Evolutionary conservation across 2,888 invertebrate species (phyloP), one percentile per base, ranked within the genome.

Genomic region (Synergus itoensis): DNA sequence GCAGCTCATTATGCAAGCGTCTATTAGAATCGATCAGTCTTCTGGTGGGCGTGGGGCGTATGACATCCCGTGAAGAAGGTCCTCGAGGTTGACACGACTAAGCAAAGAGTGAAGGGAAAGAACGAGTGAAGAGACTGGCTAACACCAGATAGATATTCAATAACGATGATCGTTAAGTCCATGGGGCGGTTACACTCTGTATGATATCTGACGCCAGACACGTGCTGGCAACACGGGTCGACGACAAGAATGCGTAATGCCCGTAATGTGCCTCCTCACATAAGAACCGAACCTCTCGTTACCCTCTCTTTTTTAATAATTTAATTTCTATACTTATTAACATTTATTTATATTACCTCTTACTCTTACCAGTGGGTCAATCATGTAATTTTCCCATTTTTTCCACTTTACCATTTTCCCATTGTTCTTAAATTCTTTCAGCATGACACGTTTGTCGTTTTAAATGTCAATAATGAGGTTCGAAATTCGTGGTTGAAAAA

Each of bases 121-220:
- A 84, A 85, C 85, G 84, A 83, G 86, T 85, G 84, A 83, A 83
- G 79, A 81, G 85, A 81, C 45, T 79, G 79, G 78, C 79, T 65
- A 69, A 76, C 81, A 79, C 48, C 77, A 79, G 76, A 81, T 87
- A 83, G 89, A 90, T 89, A 90, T 91, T 90, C 90, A 89, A 90
- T 90, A 90, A 90, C 87, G 89, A 89, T 85, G 90, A 89, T 90
- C 90, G 90, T 91, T 91, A 91, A 87, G 87, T 79, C 79, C 76
- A 73, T 79, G 69, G 77, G 81, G 83, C 80, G 81, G 82, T 80
- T 81, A 79, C 80, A 83, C 86, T 84, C 81, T 84, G 85, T 88
- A 82, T 86, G 91, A 90, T 89, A 91, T 90, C 86, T 86, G 90
- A 89, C 90, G 88, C 90, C 87, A 86, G 89, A 89, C 91, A 90